Evolutionary conservation across 2,113 vertebrate species (phyloP).

Genomic region (Apteryx mantelli): DNA sequence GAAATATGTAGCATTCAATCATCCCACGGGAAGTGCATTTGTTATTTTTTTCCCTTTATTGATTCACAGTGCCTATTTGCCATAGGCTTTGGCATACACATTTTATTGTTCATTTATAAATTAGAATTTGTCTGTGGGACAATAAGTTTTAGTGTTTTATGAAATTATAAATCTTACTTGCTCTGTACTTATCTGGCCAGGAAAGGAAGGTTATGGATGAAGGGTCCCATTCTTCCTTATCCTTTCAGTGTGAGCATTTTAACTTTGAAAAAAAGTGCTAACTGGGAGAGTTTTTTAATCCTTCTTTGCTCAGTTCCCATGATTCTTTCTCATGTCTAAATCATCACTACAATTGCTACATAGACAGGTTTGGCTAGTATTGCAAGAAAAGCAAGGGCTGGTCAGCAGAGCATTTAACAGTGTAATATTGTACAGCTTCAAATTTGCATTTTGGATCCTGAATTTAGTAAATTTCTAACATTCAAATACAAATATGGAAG

Average conservation of each 20-base stretch:
- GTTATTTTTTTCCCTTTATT: background rate
- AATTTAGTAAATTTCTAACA: background rate
- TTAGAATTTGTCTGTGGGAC: background rate
- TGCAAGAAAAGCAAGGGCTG: slow-evolving; percentile 21
- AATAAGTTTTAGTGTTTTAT: background rate
- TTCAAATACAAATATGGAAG: background rate
- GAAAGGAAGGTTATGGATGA: background rate
- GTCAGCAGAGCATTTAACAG: background rate
- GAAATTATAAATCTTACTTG: background rate
- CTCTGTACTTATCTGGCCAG: background rate
- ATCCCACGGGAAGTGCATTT: background rate
- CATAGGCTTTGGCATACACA: background rate
- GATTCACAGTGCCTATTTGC: background rate
- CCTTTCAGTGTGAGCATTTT: background rate
- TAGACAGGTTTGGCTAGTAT: slow-evolving; percentile 32
- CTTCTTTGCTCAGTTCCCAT: background rate
- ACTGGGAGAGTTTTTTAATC: background rate
- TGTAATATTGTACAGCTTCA: background rate
- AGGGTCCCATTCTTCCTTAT: background rate
- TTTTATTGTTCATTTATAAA: background rate
- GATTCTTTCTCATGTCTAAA: background rate
- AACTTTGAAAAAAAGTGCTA: background rate
- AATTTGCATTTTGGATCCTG: background rate
- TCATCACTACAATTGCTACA: background rate
- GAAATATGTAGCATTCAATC: background rate